Evolutionary conservation across 2,888 invertebrate genomes (phyloP).

Genomic region (Mesorhabditis belari): DNA sequence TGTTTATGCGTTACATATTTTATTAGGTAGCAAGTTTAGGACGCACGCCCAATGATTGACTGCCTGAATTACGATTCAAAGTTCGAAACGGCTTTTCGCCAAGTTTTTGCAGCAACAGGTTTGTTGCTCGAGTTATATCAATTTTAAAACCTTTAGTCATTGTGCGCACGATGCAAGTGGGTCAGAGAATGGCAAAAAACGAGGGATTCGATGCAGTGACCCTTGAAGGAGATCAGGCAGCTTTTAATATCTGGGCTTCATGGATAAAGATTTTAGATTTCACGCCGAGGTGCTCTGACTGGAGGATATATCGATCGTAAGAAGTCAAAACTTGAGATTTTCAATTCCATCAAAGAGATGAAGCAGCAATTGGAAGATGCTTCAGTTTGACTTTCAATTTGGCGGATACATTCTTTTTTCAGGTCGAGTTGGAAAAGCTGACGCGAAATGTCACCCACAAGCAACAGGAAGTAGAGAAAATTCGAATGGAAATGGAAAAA

Average conservation of each 20-base stretch:
- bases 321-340: conserved; percentile 83
- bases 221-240: conserved; percentile 71
- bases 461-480: conserved; percentile 15
- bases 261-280: conserved; percentile 53
- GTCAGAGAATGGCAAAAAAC: conserved; percentile 85
- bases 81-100: conserved; percentile 80
- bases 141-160: conserved; percentile 94
- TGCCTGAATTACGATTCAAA: conserved; percentile 74
- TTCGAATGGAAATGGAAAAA: conserved; percentile 17
- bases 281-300: conserved; percentile 87
- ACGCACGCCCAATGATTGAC: conserved; percentile 95
- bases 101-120: conserved; percentile 61
- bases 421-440: conserved; percentile 5
- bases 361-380: conserved; percentile 10
- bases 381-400: conserved; percentile 2
- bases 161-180: conserved; percentile 88
- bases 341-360: conserved; percentile 53
- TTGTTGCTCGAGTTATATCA: conserved; percentile 70
- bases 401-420: neutral
- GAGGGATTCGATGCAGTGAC: conserved; percentile 98
- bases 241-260: no score
- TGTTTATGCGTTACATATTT: no score
- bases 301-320: conserved; percentile 96
- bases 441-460: conserved; percentile 7
- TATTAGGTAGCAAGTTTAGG: no score